A percentile compares a stretch with the other conserved stretches of the same genome.
Evolutionary conservation across 2,113 vertebrate genomes (phyloP).

Genomic region (Hiodon alosoides): DNA sequence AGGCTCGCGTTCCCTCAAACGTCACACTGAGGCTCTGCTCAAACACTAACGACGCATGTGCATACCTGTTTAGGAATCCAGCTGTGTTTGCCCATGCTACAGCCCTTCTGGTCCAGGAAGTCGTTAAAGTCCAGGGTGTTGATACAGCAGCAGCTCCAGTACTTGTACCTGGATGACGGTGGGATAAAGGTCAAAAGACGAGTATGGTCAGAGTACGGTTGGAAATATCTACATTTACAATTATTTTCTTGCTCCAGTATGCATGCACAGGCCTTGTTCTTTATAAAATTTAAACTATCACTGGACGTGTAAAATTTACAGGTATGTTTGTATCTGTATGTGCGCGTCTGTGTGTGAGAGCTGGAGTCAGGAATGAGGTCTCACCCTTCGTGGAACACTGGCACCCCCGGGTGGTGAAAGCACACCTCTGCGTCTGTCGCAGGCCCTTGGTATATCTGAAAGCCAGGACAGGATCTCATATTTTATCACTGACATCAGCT

Average conservation of each 20-base stretch:
- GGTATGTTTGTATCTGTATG: neutral
- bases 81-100: conserved; percentile 72
- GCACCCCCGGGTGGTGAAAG: conserved; percentile 77
- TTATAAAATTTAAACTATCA: too few relatives aligned
- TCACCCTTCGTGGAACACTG: conserved; percentile 95
- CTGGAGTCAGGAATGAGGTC: conserved; percentile 22
- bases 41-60: neutral
- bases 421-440: conserved; percentile 73
- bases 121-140: conserved; percentile 82
- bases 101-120: conserved; percentile 90
- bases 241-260: too few relatives aligned
- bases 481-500: too few relatives aligned
- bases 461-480: neutral
- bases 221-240: neutral
- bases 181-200: neutral
- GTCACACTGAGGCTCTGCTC: neutral
- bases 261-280: too few relatives aligned
- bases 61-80: conserved; percentile 75
- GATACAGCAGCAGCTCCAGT: conserved; percentile 91
- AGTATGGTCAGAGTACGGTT: too few relatives aligned
- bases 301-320: neutral
- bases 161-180: conserved; percentile 75
- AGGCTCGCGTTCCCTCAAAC: too few relatives aligned
- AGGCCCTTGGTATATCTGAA: conserved; percentile 69
- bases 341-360: neutral